Percentiles rank a stretch among this genome's conserved stretches.
phyloP scores from a whole-genome alignment of 2,888 invertebrate genomes.

The Xylocampa areola region DNA sequence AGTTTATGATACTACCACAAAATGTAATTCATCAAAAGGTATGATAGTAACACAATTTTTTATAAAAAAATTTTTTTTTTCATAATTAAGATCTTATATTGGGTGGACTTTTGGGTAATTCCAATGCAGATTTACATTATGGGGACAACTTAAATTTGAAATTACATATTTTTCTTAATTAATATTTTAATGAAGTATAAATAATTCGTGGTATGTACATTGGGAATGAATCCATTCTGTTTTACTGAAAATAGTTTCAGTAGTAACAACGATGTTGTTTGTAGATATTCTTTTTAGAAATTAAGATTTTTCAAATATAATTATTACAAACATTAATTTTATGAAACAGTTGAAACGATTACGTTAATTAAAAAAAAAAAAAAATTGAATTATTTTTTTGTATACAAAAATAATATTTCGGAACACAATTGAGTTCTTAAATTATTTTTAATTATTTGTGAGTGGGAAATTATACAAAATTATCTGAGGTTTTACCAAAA shows the following conservation, averaged over 20 bases:
- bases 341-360: slow-evolving; percentile 6
- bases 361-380: not conserved
- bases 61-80: too few species aligned
- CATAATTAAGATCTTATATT: too few species aligned
- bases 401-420: slow-evolving; percentile 3
- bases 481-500: slow-evolving; percentile 7
- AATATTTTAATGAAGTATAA: slow-evolving; percentile 60
- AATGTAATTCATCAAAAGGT: not conserved
- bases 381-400: not conserved
- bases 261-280: not conserved
- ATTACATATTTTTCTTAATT: slow-evolving; percentile 41
- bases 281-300: not conserved
- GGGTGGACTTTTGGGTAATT: too few species aligned
- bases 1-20: slow-evolving; percentile 5
- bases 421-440: slow-evolving; percentile 9
- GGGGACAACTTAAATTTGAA: slow-evolving; percentile 7
- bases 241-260: slow-evolving; percentile 27
- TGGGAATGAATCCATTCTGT: slow-evolving; percentile 68
- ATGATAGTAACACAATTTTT: too few species aligned
- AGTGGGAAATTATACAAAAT: slow-evolving; percentile 9
- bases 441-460: slow-evolving; percentile 12
- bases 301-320: not conserved
- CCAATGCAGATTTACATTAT: slow-evolving; percentile 20
- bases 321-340: slow-evolving; percentile 19
- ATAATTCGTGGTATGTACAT: slow-evolving; percentile 79